Evolutionary conservation across 2,113 vertebrate genomes (phyloP), one percentile per base, ranked within the genome.

Genomic region (Erythrocebus patas): DNA sequence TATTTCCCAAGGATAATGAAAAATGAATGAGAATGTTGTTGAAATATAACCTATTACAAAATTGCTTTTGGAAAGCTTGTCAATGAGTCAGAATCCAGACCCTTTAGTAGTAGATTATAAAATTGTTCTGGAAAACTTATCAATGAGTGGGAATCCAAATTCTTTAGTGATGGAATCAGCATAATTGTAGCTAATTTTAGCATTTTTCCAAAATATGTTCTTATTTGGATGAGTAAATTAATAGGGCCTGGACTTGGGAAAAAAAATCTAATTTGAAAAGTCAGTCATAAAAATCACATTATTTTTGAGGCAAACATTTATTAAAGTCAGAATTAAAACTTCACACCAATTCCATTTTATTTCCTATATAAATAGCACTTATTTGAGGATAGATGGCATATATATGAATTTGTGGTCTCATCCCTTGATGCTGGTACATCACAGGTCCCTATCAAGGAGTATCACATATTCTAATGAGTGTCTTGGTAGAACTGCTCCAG

Each of bases 1-100:
- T 98, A 98, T 98, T 98, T 98, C 98, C 97, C 79, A 97, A 98
- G 97, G 96, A 98, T 97, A 98, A 93, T n/a, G 30, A 72, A 55
- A 78, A 83, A 18, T 80, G 70, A 61, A 48, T 83, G 45, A 40
- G 61, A 22, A 66, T 79, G 95, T 76, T 95, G 50, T 89, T 80
- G 80, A 61, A 55, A 93, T 88, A 91, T 75, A 87, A 82, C 52
- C 89, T 57, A 22, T 73, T 96, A 88, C 22, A 91, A 97, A 97
- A 88, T 82, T 48, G 83, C 80, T 75, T 93, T 55, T 84, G 48
- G 85, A 90, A 50, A 95, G 68, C 84, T 97, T 95, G 92, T 93
- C 9, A 4, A 9, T 30, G 80, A 83, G 35, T 93, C 23, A 81
- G 70, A 84, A 95, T 66, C 86, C 81, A 97, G 83, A 57, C 96